These are phyloP conservation scores for Betta splendens DNA, from an alignment of 2,797 vertebrate genomes.

Conservation along the genomic window DNA sequence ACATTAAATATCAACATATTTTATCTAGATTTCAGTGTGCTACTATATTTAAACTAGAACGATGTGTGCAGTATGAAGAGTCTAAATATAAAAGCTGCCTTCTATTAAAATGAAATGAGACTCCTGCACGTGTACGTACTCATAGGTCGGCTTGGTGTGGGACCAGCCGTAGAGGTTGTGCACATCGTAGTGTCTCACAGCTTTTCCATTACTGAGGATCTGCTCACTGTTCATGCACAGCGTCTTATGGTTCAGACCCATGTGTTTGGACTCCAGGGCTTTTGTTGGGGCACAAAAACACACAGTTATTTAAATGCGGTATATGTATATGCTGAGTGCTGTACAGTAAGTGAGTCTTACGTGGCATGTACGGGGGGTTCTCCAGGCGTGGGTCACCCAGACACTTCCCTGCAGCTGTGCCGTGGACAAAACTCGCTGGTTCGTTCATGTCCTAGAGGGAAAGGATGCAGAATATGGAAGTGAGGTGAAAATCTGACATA, in stretches of 20 bases:
- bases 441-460: slow-evolving; percentile 93
- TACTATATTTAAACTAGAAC: no score
- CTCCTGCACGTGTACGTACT: slow-evolving; percentile 51
- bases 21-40: no score
- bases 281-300: slow-evolving; percentile 14
- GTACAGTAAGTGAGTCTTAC: slow-evolving; percentile 84
- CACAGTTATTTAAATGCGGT: slow-evolving; percentile 2
- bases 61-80: no score
- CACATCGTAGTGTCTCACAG: slow-evolving; percentile 87
- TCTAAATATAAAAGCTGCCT: neutral
- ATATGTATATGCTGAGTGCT: no score
- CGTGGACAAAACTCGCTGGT: slow-evolving; percentile 88
- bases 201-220: slow-evolving; percentile 80
- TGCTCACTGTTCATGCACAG: slow-evolving; percentile 91
- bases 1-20: neutral
- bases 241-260: slow-evolving; percentile 85
- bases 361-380: slow-evolving; percentile 87
- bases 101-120: neutral
- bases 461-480: neutral
- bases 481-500: neutral
- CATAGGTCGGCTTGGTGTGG: slow-evolving; percentile 86
- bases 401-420: slow-evolving; percentile 79
- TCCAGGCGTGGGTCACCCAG: slow-evolving; percentile 70
- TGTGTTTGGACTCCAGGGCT: slow-evolving; percentile 73
- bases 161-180: slow-evolving; percentile 96